Evolutionary conservation across 2,888 invertebrate species (phyloP).

Genomic region (Drosophila algonquin): DNA sequence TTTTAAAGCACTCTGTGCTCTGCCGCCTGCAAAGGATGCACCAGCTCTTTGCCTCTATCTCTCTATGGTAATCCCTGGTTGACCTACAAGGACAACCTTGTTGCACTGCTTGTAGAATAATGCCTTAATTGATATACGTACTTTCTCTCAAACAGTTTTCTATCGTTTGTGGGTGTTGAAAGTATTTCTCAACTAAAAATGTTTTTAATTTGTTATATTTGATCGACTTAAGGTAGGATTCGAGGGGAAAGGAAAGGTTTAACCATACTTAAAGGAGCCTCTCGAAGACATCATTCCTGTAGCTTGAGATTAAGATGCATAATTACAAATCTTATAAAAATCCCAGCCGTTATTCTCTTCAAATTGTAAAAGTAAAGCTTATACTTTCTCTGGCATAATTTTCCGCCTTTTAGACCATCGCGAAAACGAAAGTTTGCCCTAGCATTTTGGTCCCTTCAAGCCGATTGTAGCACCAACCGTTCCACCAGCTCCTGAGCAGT

Average conservation of each 20-base stretch:
- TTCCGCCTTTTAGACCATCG: constrained; percentile 8
- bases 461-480: constrained; percentile 29
- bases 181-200: neutral
- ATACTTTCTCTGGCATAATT: constrained; percentile 1
- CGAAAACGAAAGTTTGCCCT: constrained; percentile 13
- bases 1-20: constrained; percentile 9
- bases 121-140: constrained; percentile 23
- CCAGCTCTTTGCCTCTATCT: constrained; percentile 2
- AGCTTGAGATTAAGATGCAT: neutral
- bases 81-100: constrained; percentile 38
- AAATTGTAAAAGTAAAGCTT: neutral
- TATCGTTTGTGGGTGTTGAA: neutral
- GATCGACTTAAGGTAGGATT: neutral
- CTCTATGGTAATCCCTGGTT: constrained; percentile 29
- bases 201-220: no score
- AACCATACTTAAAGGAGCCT: neutral
- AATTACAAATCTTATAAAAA: neutral
- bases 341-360: no score
- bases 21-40: constrained; percentile 30
- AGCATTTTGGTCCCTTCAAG: neutral
- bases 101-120: neutral
- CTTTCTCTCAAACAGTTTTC: neutral
- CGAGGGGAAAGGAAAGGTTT: no score
- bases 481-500: constrained; percentile 43
- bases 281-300: neutral